These are phyloP conservation scores for Drosophila mimica DNA, from an alignment of 2,888 invertebrate species.

Conservation along the genomic window DNA sequence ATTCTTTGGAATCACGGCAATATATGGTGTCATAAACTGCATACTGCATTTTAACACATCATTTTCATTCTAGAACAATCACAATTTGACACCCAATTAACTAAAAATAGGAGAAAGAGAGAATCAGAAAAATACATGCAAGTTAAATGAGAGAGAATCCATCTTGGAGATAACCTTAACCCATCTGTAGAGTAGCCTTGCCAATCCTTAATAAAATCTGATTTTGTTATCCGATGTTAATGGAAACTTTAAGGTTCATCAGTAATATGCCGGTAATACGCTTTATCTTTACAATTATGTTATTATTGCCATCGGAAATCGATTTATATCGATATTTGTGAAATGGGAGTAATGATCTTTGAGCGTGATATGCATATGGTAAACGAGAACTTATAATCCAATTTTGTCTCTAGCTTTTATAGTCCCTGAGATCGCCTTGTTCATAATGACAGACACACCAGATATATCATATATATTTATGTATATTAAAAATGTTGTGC, in stretches of 20 bases:
- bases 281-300: too few relatives aligned
- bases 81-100: not conserved
- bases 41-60: not conserved
- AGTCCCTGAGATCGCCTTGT: not conserved
- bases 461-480: too few relatives aligned
- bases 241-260: not conserved
- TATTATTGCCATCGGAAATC: not conserved
- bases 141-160: not conserved
- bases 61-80: not conserved
- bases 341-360: too few relatives aligned
- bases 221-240: not conserved
- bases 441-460: not conserved
- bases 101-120: too few relatives aligned
- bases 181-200: not conserved
- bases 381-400: too few relatives aligned
- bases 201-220: not conserved
- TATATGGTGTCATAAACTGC: slow-evolving; percentile 3
- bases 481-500: too few relatives aligned
- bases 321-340: not conserved
- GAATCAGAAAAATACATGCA: not conserved
- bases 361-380: not conserved
- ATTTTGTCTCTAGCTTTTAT: not conserved
- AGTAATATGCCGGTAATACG: too few relatives aligned
- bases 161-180: not conserved
- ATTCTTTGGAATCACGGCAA: not conserved